Conservation (phyloP, 2,113 vertebrate genomes). For the Ceratotherium simum region DNA sequence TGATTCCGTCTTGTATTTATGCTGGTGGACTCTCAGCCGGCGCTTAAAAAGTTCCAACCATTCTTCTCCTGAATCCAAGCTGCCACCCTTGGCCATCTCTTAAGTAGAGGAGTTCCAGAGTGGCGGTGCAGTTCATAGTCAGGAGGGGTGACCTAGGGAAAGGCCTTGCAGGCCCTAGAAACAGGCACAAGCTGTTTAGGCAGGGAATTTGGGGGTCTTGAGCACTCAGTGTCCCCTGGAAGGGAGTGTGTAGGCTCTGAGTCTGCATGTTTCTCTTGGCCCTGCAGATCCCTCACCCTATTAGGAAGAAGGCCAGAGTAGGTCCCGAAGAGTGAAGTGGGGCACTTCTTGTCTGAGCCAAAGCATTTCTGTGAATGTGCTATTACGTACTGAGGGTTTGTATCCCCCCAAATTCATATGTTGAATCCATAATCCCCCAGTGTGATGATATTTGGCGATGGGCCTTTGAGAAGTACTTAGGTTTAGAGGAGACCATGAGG, state of each 20-base stretch:
- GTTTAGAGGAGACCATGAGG: background rate
- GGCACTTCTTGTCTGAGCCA: background rate
- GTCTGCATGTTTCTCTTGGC: background rate
- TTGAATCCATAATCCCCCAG: background rate
- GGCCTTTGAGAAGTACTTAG: background rate
- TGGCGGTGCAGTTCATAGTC: accelerated
- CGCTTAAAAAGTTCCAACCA: background rate
- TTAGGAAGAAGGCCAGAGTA: background rate
- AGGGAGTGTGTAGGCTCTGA: background rate
- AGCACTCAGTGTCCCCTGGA: background rate
- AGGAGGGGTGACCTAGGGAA: background rate
- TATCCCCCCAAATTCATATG: background rate
- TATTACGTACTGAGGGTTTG: background rate
- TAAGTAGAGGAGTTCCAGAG: background rate
- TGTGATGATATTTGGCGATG: no score
- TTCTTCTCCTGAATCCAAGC: background rate
- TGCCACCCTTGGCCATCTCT: background rate
- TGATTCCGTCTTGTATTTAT: accelerated
- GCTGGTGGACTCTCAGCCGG: background rate
- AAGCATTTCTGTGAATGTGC: background rate
- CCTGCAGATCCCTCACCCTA: background rate
- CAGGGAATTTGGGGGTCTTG: background rate
- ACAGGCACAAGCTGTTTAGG: background rate
- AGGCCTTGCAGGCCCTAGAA: no score
- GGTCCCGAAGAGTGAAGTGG: background rate